phyloP scores from a whole-genome alignment of 2,797 vertebrate species.

The Urosaurus nigricauda region DNA sequence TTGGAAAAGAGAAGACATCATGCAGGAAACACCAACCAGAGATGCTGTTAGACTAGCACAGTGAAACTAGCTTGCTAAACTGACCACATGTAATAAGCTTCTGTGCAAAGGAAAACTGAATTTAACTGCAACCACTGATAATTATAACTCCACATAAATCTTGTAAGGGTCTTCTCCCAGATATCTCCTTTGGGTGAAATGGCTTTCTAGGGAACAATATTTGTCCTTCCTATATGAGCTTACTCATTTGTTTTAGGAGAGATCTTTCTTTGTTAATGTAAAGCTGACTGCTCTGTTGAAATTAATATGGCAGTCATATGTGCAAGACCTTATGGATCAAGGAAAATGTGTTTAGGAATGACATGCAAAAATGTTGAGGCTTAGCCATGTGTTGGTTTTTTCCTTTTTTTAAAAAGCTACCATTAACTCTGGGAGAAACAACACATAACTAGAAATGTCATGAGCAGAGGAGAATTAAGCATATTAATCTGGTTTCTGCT shows the following conservation, averaged over 20 bases:
- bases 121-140: neutral
- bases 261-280: neutral
- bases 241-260: neutral
- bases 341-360: neutral
- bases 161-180: neutral
- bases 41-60: no score
- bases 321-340: neutral
- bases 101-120: neutral
- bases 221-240: neutral
- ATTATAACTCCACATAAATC: neutral
- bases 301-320: neutral
- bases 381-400: neutral
- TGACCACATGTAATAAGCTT: no score
- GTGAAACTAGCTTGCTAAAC: no score
- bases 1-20: no score
- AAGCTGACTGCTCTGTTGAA: neutral
- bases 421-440: conserved; percentile 42
- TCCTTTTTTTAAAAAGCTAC: neutral
- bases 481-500: conserved; percentile 68
- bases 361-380: neutral
- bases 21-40: no score
- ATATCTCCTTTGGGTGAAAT: neutral
- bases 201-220: neutral
- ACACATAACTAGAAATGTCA: conserved; percentile 61
- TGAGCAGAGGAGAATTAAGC: conserved; percentile 72